phyloP scores from a whole-genome alignment of 2,797 vertebrate genomes.

The Dryobates pubescens region DNA sequence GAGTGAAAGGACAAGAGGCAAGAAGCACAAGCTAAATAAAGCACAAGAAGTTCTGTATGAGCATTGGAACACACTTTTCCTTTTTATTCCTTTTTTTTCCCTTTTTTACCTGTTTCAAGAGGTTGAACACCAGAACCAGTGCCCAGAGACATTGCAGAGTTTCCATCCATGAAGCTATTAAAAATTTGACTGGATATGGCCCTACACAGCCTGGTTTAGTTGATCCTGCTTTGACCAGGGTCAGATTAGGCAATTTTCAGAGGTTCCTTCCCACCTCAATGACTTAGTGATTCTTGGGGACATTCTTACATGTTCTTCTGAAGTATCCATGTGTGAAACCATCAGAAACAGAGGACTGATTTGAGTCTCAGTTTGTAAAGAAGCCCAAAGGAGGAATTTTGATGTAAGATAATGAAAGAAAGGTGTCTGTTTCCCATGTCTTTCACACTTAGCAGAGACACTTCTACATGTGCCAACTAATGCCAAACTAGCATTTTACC shows the following conservation, averaged over 20 bases:
- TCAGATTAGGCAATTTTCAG: not conserved
- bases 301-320: not conserved
- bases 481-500: constrained; percentile 7
- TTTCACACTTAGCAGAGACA: not conserved
- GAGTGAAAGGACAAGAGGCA: not conserved
- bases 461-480: not conserved
- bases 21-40: not conserved
- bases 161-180: not conserved
- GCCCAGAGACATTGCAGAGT: not conserved
- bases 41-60: not conserved
- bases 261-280: not conserved
- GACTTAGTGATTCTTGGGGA: not conserved
- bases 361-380: not conserved
- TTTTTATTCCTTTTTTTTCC: too few species aligned
- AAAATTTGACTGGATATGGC: not conserved
- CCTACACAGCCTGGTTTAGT: not conserved
- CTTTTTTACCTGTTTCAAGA: not conserved
- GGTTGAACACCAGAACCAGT: not conserved
- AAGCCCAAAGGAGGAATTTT: not conserved
- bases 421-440: not conserved
- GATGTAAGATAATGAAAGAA: not conserved
- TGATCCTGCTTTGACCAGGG: not conserved
- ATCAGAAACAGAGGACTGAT: not conserved
- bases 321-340: not conserved
- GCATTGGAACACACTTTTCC: not conserved